Conservation (phyloP, 30 jellyfish, hydroid and myxozoan species). For the Cassiopea xamachana region DNA sequence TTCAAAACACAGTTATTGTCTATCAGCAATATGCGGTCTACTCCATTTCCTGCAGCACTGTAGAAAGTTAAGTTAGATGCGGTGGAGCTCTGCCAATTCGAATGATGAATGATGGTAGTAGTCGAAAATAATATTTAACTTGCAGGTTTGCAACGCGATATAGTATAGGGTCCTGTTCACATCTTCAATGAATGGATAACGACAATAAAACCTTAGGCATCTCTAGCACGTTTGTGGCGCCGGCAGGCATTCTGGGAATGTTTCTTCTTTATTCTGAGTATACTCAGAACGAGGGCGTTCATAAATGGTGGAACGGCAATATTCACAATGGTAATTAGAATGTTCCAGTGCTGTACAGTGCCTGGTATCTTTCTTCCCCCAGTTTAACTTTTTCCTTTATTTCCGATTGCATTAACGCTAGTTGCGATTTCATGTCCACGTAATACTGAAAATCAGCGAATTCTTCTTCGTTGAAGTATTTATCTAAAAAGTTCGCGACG, state of each 20-base stretch:
- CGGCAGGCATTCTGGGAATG: background rate
- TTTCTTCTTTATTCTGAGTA: background rate
- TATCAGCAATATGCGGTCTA: too few relatives aligned
- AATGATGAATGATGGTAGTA: too few relatives aligned
- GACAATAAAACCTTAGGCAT: too few relatives aligned
- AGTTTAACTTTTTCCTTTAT: constrained; percentile 93
- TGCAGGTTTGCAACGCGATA: too few relatives aligned
- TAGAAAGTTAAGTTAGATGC: too few relatives aligned
- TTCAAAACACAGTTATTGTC: too few relatives aligned
- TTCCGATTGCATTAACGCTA: constrained; percentile 97
- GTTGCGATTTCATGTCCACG: constrained; percentile 97
- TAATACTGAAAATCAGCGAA: constrained; percentile 90
- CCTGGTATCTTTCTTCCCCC: constrained; percentile 94
- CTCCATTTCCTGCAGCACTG: too few relatives aligned
- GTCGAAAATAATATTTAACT: too few relatives aligned
- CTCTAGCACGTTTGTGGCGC: too few relatives aligned
- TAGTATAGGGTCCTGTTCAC: too few relatives aligned
- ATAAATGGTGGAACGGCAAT: background rate
- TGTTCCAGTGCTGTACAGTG: constrained; percentile 84
- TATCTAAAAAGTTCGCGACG: constrained; percentile 88
- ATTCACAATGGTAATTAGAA: background rate
- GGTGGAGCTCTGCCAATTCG: too few relatives aligned
- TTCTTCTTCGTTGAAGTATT: constrained; percentile 92
- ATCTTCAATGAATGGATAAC: too few relatives aligned
- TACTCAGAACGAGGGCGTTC: background rate